These are phyloP conservation scores for Erpornis zantholeuca DNA, from an alignment of 2,113 vertebrate species.

Conservation along the genomic window DNA sequence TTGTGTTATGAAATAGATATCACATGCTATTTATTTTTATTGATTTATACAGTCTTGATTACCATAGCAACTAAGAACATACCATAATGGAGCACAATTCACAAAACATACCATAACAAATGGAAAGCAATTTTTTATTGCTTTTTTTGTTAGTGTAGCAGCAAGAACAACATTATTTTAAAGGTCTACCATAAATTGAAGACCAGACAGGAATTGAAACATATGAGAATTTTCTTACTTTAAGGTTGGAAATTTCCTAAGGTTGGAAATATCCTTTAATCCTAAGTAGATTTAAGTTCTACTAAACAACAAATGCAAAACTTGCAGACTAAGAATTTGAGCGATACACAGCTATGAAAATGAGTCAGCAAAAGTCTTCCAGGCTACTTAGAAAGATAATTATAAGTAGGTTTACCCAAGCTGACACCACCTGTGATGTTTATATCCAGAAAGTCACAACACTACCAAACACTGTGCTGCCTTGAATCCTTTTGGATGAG, in stretches of 20 bases:
- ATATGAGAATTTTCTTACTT: background rate
- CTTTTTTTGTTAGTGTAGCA: background rate
- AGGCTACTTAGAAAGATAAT: background rate
- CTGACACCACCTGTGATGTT: background rate
- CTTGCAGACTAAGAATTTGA: background rate
- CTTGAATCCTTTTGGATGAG: background rate
- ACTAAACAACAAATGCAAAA: background rate
- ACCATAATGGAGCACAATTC: background rate
- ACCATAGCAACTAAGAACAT: conserved; percentile 3
- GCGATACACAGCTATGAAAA: background rate
- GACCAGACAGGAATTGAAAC: background rate
- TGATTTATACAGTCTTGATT: conserved; percentile 21
- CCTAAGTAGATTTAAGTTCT: background rate
- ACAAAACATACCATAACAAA: background rate
- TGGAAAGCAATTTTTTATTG: background rate
- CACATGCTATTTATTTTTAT: conserved; percentile 49
- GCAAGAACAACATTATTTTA: background rate
- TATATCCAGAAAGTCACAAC: background rate
- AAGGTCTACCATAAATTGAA: background rate
- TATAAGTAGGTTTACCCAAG: background rate
- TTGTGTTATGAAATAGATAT: conserved; percentile 42
- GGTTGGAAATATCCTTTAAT: background rate
- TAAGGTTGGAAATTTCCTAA: background rate
- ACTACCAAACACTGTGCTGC: background rate
- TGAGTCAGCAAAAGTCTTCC: background rate